Evolutionary conservation across 2,888 invertebrate genomes (phyloP), one percentile per base, ranked within the genome.

Genomic region (Allygus modestus): DNA sequence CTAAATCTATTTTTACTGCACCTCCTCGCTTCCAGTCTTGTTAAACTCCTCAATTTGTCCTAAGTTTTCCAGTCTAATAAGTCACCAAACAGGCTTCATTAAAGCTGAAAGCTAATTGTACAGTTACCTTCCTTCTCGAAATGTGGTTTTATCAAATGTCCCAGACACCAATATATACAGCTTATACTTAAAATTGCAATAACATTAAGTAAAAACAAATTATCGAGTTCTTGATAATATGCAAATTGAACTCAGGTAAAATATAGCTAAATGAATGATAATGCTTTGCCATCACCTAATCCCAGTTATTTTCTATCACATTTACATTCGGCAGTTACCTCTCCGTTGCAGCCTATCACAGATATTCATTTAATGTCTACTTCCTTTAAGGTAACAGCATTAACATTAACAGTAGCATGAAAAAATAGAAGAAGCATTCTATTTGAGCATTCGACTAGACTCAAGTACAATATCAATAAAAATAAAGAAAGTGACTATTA

Each of bases 301-400:
- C 26, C 65, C 65, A 28, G 65, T 65, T 28, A 65, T 65, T 31
- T 23, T 65, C 31, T 65, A 65, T 65, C 65, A 65, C 65, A 65
- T 65, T 23, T 20, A 65, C 28, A n/a, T n/a, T 65, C 15, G 65
- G 65, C 65, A 65, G 65, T 65, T 23, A 65, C 65, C 65, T 65
- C 65, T 28, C 20, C 31, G 31, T 65, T 65, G 2, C 58, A 12
- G 7, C 58, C 31, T 65, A 65, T 65, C 65, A 65, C 65, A 65
- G 65, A 28, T 65, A 65, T 28, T 15, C 7, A 23, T 26, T 23
- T 23, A 4, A 65, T 65, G 65, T 31, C 28, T 65, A 65, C 65
- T 31, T 65, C 31, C 17, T 12, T 28, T 15, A 9, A 1, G 65
- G 65, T 65, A 65, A 65, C 65, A 5, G 1, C 20, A 2, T 20